These are phyloP conservation scores for Argynnis bischoffii DNA, from an alignment of 2,888 invertebrate genomes.

Conservation along the genomic window DNA sequence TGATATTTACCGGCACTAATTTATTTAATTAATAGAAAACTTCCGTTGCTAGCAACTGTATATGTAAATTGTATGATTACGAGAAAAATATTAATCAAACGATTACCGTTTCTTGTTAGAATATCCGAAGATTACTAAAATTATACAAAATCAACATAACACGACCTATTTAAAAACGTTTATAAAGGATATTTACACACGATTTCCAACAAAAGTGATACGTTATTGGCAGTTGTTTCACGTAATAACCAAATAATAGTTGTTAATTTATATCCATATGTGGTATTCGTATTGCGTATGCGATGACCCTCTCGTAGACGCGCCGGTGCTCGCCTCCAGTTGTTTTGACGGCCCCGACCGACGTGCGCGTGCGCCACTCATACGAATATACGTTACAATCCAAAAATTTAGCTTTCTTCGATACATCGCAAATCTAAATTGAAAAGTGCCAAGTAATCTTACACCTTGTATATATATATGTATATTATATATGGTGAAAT, in stretches of 20 bases:
- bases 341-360: slow-evolving; percentile 67
- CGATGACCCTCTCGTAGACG: slow-evolving; percentile 53
- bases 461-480: slow-evolving; percentile 23
- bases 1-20: too few species aligned
- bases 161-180: slow-evolving; percentile 15
- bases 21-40: too few species aligned
- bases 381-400: slow-evolving; percentile 31
- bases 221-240: slow-evolving; percentile 28
- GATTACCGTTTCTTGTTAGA: background rate
- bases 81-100: too few species aligned
- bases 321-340: slow-evolving; percentile 66
- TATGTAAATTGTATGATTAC: too few species aligned
- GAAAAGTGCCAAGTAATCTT: slow-evolving; percentile 43
- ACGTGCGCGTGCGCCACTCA: slow-evolving; percentile 60
- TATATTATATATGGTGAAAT: slow-evolving; percentile 39
- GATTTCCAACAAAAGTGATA: slow-evolving; percentile 8
- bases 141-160: background rate
- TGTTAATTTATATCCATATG: slow-evolving; percentile 34
- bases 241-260: slow-evolving; percentile 34
- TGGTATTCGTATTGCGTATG: slow-evolving; percentile 34
- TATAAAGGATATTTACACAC: slow-evolving; percentile 19
- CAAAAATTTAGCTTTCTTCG: slow-evolving; percentile 43
- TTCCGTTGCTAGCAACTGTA: too few species aligned
- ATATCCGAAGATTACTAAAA: slow-evolving; percentile 1
- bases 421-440: slow-evolving; percentile 42